Conservation (phyloP, 2,888 invertebrate species). For the Blera fallax region DNA sequence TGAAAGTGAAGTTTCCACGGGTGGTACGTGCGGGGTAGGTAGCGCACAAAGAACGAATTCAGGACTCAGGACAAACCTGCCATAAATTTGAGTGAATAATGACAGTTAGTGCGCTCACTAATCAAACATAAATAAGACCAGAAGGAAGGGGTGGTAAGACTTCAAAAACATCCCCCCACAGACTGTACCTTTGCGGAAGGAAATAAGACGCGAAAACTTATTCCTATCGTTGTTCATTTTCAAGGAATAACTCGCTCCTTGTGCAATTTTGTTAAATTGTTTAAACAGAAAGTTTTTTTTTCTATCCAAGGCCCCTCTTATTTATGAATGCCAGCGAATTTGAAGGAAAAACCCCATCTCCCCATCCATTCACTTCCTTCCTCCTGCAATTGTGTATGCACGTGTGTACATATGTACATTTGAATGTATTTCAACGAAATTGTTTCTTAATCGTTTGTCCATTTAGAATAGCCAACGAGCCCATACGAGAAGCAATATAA, state of each 20-base stretch:
- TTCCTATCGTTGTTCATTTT: too few relatives aligned
- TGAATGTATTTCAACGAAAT: conserved; percentile 4
- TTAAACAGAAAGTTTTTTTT: too few relatives aligned
- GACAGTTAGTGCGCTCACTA: conserved; percentile 2
- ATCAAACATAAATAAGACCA: background rate
- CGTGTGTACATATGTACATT: background rate
- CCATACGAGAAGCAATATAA: conserved; percentile 39
- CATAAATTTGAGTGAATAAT: conserved; percentile 7
- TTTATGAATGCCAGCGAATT: too few relatives aligned
- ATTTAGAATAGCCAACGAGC: conserved; percentile 47
- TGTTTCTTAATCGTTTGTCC: conserved; percentile 25
- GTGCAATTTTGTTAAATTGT: too few relatives aligned
- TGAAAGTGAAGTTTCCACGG: background rate
- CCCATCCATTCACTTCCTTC: background rate
- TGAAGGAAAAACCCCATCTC: too few relatives aligned
- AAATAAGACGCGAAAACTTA: too few relatives aligned
- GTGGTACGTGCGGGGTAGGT: background rate
- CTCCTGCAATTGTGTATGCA: background rate
- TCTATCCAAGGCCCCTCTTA: too few relatives aligned
- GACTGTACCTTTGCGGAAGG: too few relatives aligned
- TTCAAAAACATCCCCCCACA: background rate
- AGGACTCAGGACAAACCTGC: background rate
- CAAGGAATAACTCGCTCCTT: too few relatives aligned
- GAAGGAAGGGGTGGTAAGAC: background rate
- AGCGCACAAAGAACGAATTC: background rate